phyloP scores from a whole-genome alignment of 2,888 invertebrate species.

The Tinea pellionella region DNA sequence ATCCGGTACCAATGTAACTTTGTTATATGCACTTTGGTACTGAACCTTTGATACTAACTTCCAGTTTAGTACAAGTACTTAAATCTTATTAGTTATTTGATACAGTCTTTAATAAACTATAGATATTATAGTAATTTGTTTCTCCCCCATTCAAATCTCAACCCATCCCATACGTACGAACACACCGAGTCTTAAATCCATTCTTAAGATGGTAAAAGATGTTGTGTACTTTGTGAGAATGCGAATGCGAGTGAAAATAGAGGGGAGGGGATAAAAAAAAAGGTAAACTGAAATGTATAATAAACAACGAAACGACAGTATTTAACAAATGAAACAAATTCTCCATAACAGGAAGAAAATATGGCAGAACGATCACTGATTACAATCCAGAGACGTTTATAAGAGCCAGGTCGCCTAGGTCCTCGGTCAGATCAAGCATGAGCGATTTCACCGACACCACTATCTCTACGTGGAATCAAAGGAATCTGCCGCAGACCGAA shows the following conservation, averaged over 20 bases:
- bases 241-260: neutral
- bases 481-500: conserved; percentile 39
- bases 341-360: conserved; percentile 44
- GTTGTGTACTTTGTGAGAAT: neutral
- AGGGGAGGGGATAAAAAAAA: conserved; percentile 21
- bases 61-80: too few relatives aligned
- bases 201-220: too few relatives aligned
- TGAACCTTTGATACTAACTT: too few relatives aligned
- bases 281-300: conserved; percentile 59
- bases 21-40: too few relatives aligned
- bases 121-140: too few relatives aligned
- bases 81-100: too few relatives aligned
- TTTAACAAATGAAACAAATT: neutral
- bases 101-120: too few relatives aligned
- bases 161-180: too few relatives aligned
- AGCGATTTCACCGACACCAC: conserved; percentile 66
- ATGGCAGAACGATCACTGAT: conserved; percentile 57
- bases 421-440: conserved; percentile 56
- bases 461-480: conserved; percentile 60
- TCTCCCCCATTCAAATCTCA: too few relatives aligned
- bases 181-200: too few relatives aligned
- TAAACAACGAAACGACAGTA: conserved; percentile 21
- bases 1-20: too few relatives aligned
- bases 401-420: conserved; percentile 44
- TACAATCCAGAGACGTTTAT: conserved; percentile 55